Base-by-base conservation (phyloP, 2,888 invertebrate genomes). In the Stomorhina lunata region DNA sequence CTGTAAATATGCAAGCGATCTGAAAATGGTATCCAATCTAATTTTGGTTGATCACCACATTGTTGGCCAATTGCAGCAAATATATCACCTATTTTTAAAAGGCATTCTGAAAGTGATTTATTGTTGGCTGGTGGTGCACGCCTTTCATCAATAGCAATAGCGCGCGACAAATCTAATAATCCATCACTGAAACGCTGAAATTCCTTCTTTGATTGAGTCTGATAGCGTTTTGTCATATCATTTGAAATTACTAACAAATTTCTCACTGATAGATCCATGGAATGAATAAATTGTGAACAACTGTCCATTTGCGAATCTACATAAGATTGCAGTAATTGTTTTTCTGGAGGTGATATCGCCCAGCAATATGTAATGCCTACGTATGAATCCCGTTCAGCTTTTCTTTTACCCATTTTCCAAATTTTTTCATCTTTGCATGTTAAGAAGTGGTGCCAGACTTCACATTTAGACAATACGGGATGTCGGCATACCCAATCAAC, bases 381-480 rank as follows among this genome's bases (percentile, higher is more conserved):
- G 84, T 97, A 93, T 87, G 96, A 95, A 91, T 99, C 99, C 88
- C 95, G 96, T 91, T 99, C 99, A 0, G 99, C 99, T 91, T 95
- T 95, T 84, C 99, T 93, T 91, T 99, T 99, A 3, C 99, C 99
- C 59, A 94, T 94, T 92, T 99, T 99, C 99, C 99, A 99, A 86
- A 96, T 94, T 91, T 98, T 98, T 87, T 98, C 99, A 92, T 99
- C 99, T 6, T 97, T 98, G 90, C 99, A 99, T 2, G 97, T 97
- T 63, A 99, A 94, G 91, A 99, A 99, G 91, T 99, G 99, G 89
- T 96, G 95, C 97, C 98, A 99, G 0, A 99, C 99, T 85, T 97
- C 96, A 87, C 95, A 95, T 86, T 94, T 95, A 2, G 98, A 96
- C 45, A 99, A 92, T 7, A 99, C 97, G 2, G 99, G 99, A 93